These are phyloP conservation scores for Craniophora ligustri DNA, from an alignment of 2,888 invertebrate genomes.

Conservation along the genomic window DNA sequence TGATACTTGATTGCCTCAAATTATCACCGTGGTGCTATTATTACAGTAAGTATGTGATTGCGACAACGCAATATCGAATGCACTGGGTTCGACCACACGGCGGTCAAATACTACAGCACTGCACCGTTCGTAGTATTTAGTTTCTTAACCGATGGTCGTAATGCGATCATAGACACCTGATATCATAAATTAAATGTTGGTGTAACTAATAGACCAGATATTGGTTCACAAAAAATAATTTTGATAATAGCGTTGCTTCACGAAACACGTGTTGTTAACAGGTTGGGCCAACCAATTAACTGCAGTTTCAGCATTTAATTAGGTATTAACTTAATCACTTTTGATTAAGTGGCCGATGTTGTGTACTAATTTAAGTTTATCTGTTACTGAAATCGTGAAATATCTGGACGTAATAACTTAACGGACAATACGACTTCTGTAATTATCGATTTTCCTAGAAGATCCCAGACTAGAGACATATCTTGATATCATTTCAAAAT, in stretches of 20 bases:
- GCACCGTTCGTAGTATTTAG: conserved; percentile 67
- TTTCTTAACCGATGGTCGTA: conserved; percentile 77
- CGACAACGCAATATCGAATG: conserved; percentile 75
- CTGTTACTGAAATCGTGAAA: conserved; percentile 3
- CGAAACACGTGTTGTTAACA: conserved; percentile 32
- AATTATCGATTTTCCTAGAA: too few species aligned
- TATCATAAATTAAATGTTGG: conserved; percentile 71
- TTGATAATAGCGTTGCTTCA: conserved; percentile 42
- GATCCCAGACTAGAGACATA: too few species aligned
- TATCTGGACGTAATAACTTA: background rate
- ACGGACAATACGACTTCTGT: too few species aligned
- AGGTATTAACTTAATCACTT: conserved; percentile 31
- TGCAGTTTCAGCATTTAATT: conserved; percentile 41
- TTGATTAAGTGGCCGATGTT: conserved; percentile 11
- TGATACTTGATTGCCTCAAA: conserved; percentile 61
- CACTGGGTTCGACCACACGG: conserved; percentile 76
- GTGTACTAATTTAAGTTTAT: conserved; percentile 11
- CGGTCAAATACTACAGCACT: conserved; percentile 61
- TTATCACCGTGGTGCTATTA: conserved; percentile 60
- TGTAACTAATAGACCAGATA: conserved; percentile 50
- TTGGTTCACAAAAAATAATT: conserved; percentile 45
- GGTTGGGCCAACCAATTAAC: conserved; percentile 41
- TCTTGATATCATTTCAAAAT: too few species aligned
- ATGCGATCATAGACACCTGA: conserved; percentile 73
- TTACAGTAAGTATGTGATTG: conserved; percentile 63